A percentile compares a stretch with the other conserved stretches of the same genome.
Evolutionary conservation across 2,113 vertebrate species (phyloP).

Genomic region (Myotis brandtii): DNA sequence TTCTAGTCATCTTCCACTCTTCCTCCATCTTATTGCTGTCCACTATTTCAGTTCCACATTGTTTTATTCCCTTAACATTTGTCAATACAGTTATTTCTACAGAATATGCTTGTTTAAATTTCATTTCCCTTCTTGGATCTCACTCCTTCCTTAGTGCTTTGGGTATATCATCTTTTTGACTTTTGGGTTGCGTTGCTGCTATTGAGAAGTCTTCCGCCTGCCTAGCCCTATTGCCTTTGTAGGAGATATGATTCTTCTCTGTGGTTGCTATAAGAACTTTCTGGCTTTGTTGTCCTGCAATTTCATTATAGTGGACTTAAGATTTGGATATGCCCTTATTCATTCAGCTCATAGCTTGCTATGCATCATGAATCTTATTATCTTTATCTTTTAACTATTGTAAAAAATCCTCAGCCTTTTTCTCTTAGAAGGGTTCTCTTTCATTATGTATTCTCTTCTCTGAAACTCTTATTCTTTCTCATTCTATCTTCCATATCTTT

Average conservation of each 20-base stretch:
- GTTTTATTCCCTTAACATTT: neutral
- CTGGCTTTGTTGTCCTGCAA: neutral
- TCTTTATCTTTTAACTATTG: neutral
- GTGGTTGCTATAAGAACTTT: neutral
- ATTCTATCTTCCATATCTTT: neutral
- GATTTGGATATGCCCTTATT: neutral
- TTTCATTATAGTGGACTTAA: conserved; percentile 7
- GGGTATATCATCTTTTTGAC: neutral
- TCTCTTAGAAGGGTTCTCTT: conserved; percentile 14
- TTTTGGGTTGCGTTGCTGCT: conserved; percentile 2
- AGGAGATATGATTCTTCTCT: neutral
- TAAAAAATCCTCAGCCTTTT: neutral
- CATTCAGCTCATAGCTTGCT: neutral
- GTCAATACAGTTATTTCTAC: neutral
- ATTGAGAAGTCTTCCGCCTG: neutral
- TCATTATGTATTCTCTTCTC: neutral
- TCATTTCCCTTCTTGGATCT: neutral
- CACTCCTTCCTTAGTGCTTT: conserved; percentile 29
- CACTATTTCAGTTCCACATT: neutral
- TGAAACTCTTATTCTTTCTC: conserved; percentile 33
- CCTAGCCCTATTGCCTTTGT: neutral
- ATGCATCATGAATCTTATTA: neutral
- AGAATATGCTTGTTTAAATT: neutral
- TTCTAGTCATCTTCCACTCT: neutral
- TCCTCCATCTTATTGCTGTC: neutral